A percentile compares a stretch with the other conserved stretches of the same genome.
These are phyloP conservation scores for Archocentrus centrarchus DNA, from an alignment of 2,113 vertebrate genomes.

Conservation along the genomic window DNA sequence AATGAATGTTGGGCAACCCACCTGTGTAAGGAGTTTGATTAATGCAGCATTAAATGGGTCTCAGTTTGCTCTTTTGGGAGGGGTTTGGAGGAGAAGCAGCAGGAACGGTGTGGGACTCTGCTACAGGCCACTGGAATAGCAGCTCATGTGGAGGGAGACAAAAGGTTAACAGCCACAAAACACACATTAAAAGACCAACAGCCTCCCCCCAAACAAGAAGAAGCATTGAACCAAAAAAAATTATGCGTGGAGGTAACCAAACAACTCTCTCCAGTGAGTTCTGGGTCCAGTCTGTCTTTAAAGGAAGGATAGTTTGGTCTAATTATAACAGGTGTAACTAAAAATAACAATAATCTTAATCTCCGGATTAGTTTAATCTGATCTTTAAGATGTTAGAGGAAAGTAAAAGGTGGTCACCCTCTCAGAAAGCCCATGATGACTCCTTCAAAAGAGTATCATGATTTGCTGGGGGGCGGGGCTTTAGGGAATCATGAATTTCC, in stretches of 20 bases:
- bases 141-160: slow-evolving; percentile 7
- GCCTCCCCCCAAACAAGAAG: background rate
- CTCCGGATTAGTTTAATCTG: background rate
- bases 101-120: background rate
- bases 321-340: background rate
- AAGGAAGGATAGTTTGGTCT: background rate
- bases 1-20: background rate
- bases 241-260: background rate
- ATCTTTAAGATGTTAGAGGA: background rate
- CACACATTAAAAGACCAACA: background rate
- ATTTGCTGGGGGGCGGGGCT: background rate
- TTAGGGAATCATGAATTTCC: background rate
- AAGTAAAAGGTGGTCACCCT: background rate
- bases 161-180: background rate
- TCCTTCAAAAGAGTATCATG: background rate
- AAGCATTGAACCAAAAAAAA: no score
- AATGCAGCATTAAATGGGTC: background rate
- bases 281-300: background rate
- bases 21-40: background rate
- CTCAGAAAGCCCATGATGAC: background rate
- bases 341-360: background rate
- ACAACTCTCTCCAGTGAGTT: background rate
- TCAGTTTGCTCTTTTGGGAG: background rate
- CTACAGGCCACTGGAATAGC: background rate
- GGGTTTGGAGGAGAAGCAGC: background rate